Evolutionary conservation across 2,113 vertebrate genomes (phyloP).

Genomic region (Eira barbara): DNA sequence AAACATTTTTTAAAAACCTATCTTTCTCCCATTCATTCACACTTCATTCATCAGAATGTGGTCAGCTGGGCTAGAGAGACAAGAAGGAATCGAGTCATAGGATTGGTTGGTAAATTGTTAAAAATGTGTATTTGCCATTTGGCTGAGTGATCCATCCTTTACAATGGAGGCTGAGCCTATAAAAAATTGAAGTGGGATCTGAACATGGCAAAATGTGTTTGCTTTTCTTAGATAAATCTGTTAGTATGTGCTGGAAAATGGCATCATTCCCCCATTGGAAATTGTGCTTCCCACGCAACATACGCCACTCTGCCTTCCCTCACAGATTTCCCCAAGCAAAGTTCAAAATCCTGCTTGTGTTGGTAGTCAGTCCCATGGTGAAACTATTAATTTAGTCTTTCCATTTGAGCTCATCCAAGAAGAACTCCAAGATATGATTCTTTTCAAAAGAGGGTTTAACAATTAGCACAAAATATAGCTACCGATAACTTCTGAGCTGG

Average conservation of each 20-base stretch:
- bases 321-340: slow-evolving; percentile 27
- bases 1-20: neutral
- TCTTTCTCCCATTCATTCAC: slow-evolving; percentile 9
- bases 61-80: slow-evolving; percentile 5
- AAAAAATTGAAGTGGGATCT: slow-evolving; percentile 60
- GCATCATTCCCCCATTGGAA: slow-evolving; percentile 62
- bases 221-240: slow-evolving; percentile 70
- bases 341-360: slow-evolving; percentile 48
- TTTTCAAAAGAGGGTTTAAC: slow-evolving; percentile 4
- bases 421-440: neutral
- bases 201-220: slow-evolving; percentile 60
- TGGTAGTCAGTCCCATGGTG: neutral
- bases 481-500: neutral
- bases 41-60: neutral
- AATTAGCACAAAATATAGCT: neutral
- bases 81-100: neutral
- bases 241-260: slow-evolving; percentile 57
- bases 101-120: slow-evolving; percentile 39
- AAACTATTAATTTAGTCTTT: neutral
- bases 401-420: neutral
- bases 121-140: slow-evolving; percentile 38
- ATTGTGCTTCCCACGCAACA: slow-evolving; percentile 65
- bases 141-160: slow-evolving; percentile 52
- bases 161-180: slow-evolving; percentile 48
- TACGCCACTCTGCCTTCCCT: slow-evolving; percentile 30